phyloP scores from a whole-genome alignment of 2,113 vertebrate species.

The Zosterops pallidus region DNA sequence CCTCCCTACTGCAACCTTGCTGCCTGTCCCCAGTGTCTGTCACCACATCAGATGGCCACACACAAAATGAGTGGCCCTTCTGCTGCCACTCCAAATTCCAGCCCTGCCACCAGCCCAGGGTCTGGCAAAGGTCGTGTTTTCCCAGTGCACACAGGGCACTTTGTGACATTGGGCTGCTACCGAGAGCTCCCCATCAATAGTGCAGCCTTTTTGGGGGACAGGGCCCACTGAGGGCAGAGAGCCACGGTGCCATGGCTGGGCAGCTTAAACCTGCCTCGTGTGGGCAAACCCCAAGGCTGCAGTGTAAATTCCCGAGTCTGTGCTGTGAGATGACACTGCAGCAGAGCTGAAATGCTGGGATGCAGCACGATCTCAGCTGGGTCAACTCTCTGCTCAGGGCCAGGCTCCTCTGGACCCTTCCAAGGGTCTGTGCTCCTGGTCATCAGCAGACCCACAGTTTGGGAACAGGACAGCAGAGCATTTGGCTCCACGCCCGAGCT shows the following conservation, averaged over 20 bases:
- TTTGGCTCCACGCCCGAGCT: background rate
- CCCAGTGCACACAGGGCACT: background rate
- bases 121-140: accelerated
- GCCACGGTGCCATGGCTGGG: accelerated
- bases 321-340: background rate
- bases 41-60: accelerated
- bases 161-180: background rate
- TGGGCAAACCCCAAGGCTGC: background rate
- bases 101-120: background rate
- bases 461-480: background rate
- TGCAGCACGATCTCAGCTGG: accelerated
- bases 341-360: background rate
- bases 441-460: background rate
- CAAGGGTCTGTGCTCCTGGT: background rate
- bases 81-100: background rate
- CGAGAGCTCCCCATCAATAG: background rate
- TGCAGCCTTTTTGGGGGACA: accelerated
- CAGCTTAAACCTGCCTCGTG: background rate
- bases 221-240: accelerated
- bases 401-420: background rate
- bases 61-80: accelerated
- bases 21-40: accelerated
- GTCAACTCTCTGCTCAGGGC: background rate
- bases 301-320: accelerated
- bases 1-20: accelerated